Percentiles rank a stretch among this genome's conserved stretches.
Evolutionary conservation across 1,140 invertebrate species (phyloP).

Genomic region (Leptonema lineaticorne): DNA sequence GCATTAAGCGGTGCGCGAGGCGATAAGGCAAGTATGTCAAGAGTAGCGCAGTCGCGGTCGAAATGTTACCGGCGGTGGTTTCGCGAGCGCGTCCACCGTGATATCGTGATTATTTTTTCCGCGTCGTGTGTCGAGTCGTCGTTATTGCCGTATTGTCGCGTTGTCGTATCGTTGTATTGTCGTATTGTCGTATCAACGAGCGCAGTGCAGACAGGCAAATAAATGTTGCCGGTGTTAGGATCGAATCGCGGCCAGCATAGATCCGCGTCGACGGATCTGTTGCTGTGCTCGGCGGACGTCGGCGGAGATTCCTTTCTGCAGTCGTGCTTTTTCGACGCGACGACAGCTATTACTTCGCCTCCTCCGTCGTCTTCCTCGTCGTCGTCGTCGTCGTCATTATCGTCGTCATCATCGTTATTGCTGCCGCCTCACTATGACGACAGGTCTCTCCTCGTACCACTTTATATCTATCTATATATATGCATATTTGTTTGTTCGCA

Average conservation of each 20-base stretch:
- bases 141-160: no score
- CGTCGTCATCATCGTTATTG: no score
- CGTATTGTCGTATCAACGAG: no score
- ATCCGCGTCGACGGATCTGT: not conserved
- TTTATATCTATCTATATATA: not conserved
- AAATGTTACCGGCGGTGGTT: not conserved
- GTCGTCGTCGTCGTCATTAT: no score
- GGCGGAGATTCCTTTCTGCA: conserved; percentile 32
- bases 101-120: no score
- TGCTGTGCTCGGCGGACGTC: conserved; percentile 35
- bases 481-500: not conserved
- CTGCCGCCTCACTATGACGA: no score
- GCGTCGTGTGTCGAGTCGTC: no score
- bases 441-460: no score
- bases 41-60: not conserved
- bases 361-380: not conserved
- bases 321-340: conserved; percentile 17
- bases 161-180: no score
- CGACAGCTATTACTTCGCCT: not conserved
- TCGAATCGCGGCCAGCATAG: no score
- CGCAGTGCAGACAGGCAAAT: not conserved
- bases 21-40: conserved; percentile 6
- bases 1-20: not conserved
- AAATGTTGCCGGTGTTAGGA: not conserved
- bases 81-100: conserved; percentile 4